phyloP scores from a whole-genome alignment of 2,113 vertebrate genomes.

The Menidia beryllina region DNA sequence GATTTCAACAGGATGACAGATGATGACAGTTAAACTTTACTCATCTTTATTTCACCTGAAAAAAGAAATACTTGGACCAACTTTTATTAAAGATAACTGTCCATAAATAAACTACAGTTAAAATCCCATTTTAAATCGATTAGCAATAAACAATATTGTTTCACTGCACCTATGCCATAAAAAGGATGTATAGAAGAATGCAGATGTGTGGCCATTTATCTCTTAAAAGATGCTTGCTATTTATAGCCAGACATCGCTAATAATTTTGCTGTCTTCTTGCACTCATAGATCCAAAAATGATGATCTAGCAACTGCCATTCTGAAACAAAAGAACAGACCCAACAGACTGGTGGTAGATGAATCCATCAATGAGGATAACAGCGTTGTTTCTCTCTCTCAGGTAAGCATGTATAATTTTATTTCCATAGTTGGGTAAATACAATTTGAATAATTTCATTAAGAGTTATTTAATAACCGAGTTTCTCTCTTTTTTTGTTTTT shows the following conservation, averaged over 20 bases:
- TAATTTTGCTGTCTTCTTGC: not conserved
- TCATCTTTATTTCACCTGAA: too few relatives aligned
- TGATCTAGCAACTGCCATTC: slow-evolving; percentile 97
- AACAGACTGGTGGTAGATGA: slow-evolving; percentile 99
- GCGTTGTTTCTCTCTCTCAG: slow-evolving; percentile 98
- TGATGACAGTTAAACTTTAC: too few relatives aligned
- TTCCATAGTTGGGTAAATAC: not conserved
- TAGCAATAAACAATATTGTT: too few relatives aligned
- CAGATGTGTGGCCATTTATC: too few relatives aligned
- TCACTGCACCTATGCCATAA: too few relatives aligned
- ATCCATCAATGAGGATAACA: slow-evolving; percentile 99
- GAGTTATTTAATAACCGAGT: not conserved
- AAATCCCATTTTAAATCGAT: too few relatives aligned
- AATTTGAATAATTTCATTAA: not conserved
- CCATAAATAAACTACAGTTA: too few relatives aligned
- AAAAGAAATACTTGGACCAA: too few relatives aligned
- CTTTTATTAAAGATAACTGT: too few relatives aligned
- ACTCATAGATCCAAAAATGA: slow-evolving; percentile 91
- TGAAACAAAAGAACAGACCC: slow-evolving; percentile 98
- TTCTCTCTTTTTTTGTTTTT: not conserved
- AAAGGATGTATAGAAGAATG: too few relatives aligned
- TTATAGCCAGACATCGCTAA: not conserved
- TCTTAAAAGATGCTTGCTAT: too few relatives aligned
- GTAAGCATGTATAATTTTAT: slow-evolving; percentile 67
- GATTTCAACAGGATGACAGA: too few relatives aligned